Evolutionary conservation across 2,113 vertebrate species (phyloP).

Genomic region (Dicrurus megarhynchus): DNA sequence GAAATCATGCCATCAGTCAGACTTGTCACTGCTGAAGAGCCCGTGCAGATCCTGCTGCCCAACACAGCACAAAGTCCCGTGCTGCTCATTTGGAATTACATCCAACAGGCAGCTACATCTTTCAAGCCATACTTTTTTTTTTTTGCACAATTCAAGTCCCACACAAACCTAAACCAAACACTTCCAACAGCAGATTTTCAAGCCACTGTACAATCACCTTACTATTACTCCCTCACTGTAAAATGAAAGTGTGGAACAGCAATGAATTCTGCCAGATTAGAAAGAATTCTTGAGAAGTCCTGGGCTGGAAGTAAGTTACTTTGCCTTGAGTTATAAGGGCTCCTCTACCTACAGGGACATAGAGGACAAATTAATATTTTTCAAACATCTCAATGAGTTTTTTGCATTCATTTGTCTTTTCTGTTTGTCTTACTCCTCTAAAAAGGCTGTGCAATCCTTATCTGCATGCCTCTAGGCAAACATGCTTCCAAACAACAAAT

Average conservation of each 20-base stretch:
- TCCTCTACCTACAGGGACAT: not conserved
- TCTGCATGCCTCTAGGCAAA: not conserved
- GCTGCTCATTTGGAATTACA: not conserved
- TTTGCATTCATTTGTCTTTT: not conserved
- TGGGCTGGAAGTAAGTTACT: not conserved
- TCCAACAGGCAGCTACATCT: not conserved
- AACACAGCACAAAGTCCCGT: not conserved
- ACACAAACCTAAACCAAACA: not conserved
- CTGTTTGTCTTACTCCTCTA: not conserved
- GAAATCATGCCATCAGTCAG: not conserved
- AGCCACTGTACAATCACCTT: not conserved
- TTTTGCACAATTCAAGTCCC: not conserved
- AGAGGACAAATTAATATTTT: not conserved
- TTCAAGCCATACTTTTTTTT: not conserved
- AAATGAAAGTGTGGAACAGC: not conserved
- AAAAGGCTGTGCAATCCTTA: not conserved
- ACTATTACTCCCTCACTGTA: not conserved
- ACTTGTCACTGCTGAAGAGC: fast-evolving
- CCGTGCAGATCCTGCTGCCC: not conserved
- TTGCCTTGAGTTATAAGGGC: not conserved
- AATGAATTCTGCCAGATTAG: not conserved
- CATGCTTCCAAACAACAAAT: not conserved
- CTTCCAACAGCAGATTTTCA: not conserved
- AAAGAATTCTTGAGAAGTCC: not conserved
- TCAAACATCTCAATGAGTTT: not conserved